Percentiles rank a stretch among this genome's conserved stretches.
Evolutionary conservation across 2,888 invertebrate species (phyloP).

Genomic region (Adelognathus sp.): DNA sequence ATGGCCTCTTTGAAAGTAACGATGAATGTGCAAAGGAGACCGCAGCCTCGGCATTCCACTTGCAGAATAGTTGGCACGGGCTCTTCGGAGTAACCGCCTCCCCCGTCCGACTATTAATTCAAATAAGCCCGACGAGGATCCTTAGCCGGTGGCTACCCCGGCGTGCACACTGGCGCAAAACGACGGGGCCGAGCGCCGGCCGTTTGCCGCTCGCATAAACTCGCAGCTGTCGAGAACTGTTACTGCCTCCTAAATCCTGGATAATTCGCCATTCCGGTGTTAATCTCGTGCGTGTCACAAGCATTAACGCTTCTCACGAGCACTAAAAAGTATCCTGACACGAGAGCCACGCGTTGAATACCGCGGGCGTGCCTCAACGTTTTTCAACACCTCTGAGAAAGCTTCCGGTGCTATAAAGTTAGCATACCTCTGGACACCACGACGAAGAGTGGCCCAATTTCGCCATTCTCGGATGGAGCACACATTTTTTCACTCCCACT

Average conservation of each 20-base stretch:
- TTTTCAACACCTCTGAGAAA: background rate
- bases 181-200: constrained; percentile 6
- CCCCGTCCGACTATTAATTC: constrained; percentile 21
- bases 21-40: constrained; percentile 8
- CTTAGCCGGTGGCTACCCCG: constrained; percentile 5
- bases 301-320: constrained; percentile 68
- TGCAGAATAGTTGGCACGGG: constrained; percentile 22
- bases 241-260: constrained; percentile 60
- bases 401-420: constrained; percentile 3
- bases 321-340: constrained; percentile 59
- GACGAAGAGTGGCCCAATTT: constrained; percentile 53
- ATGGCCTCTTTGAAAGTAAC: constrained; percentile 1
- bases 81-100: constrained; percentile 9
- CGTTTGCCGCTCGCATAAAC: constrained; percentile 37
- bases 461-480: constrained; percentile 30
- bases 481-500: constrained; percentile 15
- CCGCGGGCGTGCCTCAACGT: background rate
- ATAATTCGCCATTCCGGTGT: constrained; percentile 67
- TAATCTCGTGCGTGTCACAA: constrained; percentile 67
- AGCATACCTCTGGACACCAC: constrained; percentile 10
- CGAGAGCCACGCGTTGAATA: constrained; percentile 44
- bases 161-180: constrained; percentile 20
- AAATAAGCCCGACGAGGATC: constrained; percentile 33
- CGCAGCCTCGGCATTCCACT: constrained; percentile 3
- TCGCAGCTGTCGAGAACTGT: constrained; percentile 45